Conservation (phyloP, 2,888 invertebrate genomes). For the Eristalis arbustorum region DNA sequence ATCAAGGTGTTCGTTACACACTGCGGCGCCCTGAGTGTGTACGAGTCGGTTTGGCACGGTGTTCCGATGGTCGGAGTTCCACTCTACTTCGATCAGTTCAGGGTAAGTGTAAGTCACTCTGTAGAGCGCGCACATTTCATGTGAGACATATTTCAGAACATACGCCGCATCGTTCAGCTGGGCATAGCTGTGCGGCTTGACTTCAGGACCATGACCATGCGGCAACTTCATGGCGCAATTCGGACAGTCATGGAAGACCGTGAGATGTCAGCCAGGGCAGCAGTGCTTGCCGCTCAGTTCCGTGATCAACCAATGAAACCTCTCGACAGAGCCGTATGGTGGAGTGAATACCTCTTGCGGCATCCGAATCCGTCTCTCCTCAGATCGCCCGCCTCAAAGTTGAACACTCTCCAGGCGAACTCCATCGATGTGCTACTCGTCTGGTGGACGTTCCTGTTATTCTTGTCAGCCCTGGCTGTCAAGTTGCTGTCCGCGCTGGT, state of each 20-base stretch:
- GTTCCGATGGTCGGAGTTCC: conserved; percentile 76
- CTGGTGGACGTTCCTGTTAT: too few relatives aligned
- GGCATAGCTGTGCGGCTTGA: conserved; percentile 69
- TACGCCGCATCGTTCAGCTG: neutral
- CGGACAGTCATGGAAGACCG: neutral
- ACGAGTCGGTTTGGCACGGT: conserved; percentile 75
- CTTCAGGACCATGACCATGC: conserved; percentile 56
- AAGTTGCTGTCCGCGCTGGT: too few relatives aligned
- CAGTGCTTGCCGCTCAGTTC: neutral
- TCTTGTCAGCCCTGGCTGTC: too few relatives aligned
- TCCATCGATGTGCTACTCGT: neutral
- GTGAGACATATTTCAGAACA: conserved; percentile 51
- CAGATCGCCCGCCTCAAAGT: neutral
- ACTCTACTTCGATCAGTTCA: conserved; percentile 73
- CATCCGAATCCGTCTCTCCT: neutral
- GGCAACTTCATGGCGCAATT: neutral
- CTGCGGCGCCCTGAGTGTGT: conserved; percentile 75
- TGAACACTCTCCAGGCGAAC: neutral
- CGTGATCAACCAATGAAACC: neutral
- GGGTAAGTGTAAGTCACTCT: conserved; percentile 26
- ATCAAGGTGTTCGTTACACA: conserved; percentile 75
- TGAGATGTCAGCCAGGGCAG: neutral
- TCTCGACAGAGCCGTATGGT: neutral
- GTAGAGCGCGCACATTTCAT: too few relatives aligned
- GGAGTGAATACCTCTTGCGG: neutral